phyloP scores from a whole-genome alignment of 2,113 vertebrate species.

The Numida meleagris region DNA sequence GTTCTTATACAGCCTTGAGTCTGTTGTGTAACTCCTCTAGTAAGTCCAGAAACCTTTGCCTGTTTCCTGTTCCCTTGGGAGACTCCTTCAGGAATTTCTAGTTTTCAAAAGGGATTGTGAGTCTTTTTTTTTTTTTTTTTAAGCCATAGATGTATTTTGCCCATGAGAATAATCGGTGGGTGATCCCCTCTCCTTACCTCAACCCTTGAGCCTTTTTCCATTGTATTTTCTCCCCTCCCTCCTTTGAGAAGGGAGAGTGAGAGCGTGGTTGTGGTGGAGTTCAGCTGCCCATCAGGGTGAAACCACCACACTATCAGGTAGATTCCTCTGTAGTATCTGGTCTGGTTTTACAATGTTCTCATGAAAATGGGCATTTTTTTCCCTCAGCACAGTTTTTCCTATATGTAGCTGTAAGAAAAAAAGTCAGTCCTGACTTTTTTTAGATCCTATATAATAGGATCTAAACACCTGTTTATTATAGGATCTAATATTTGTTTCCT shows the following conservation, averaged over 20 bases:
- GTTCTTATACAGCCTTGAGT: background rate
- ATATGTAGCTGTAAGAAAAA: background rate
- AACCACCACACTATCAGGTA: background rate
- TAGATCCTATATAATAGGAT: too few relatives aligned
- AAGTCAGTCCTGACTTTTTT: background rate
- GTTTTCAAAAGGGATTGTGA: background rate
- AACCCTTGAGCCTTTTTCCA: background rate
- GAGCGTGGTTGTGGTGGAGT: background rate
- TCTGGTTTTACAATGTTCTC: background rate
- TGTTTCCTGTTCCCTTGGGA: background rate
- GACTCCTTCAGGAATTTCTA: background rate
- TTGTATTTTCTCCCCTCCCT: background rate
- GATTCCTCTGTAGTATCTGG: background rate
- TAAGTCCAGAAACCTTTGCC: background rate
- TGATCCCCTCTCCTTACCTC: background rate
- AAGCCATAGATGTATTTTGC: background rate
- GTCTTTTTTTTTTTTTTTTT: background rate
- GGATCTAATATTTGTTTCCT: background rate
- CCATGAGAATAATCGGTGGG: background rate
- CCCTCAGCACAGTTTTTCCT: background rate
- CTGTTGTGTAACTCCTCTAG: background rate
- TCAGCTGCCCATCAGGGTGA: background rate
- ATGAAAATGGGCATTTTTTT: background rate
- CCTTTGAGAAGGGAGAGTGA: background rate
- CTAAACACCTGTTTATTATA: background rate